These are phyloP conservation scores for Dione vanillae DNA, from an alignment of 2,888 invertebrate genomes.

Conservation along the genomic window DNA sequence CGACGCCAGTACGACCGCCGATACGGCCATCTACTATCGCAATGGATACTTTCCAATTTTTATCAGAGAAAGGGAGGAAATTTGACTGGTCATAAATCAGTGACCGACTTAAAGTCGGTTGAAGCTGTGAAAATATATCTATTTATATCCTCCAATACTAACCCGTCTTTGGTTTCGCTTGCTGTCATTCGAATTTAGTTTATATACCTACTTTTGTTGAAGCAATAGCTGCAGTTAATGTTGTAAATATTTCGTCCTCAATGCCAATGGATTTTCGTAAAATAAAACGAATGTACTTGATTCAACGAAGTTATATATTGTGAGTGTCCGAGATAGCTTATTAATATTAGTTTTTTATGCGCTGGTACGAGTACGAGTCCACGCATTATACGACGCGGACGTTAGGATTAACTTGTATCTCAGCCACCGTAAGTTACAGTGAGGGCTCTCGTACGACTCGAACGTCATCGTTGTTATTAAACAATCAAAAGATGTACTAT, in stretches of 20 bases:
- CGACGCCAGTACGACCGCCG: constrained; percentile 2
- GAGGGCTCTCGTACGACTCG: background rate
- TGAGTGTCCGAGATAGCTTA: background rate
- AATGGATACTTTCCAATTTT: constrained; percentile 23
- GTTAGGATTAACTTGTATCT: constrained; percentile 10
- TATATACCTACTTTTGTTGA: constrained; percentile 12
- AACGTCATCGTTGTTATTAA: constrained; percentile 13
- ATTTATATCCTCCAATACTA: constrained; percentile 1
- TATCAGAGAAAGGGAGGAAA: constrained; percentile 23
- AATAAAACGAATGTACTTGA: constrained; percentile 16
- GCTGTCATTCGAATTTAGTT: constrained; percentile 5
- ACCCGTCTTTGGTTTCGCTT: constrained; percentile 13
- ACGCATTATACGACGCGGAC: background rate
- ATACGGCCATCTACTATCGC: constrained; percentile 8
- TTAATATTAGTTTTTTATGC: background rate
- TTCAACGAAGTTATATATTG: background rate
- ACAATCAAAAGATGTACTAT: constrained; percentile 12
- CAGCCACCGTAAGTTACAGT: background rate
- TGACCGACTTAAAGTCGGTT: constrained; percentile 13
- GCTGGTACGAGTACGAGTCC: background rate
- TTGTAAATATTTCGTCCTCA: constrained; percentile 11
- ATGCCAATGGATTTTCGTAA: constrained; percentile 9
- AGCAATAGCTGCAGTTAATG: constrained; percentile 8
- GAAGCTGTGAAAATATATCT: constrained; percentile 11
- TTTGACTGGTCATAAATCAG: constrained; percentile 18